Conservation (phyloP, 2,797 vertebrate species). For the Zenarchopterus dispar region DNA sequence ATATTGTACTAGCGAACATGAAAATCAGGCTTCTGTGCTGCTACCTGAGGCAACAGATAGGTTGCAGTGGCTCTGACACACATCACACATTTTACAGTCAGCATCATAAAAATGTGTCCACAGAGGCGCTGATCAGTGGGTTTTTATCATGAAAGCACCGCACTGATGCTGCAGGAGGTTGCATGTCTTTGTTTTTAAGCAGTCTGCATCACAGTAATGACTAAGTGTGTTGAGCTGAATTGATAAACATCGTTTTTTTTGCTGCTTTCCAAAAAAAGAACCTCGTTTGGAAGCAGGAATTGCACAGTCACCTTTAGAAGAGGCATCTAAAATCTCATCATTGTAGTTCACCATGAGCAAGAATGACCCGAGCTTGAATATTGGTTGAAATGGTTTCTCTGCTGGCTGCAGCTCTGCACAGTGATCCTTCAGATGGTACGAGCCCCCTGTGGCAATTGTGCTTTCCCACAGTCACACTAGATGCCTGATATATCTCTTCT, state of each 20-base stretch:
- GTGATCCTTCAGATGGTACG: slow-evolving; percentile 12
- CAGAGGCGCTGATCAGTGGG: neutral
- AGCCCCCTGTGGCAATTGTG: slow-evolving; percentile 6
- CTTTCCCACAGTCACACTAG: slow-evolving; percentile 2
- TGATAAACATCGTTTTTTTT: neutral
- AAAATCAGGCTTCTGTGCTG: neutral
- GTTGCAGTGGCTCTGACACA: neutral
- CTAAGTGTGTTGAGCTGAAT: neutral
- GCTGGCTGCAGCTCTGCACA: slow-evolving; percentile 18
- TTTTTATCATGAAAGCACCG: neutral
- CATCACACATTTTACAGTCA: slow-evolving; percentile 11
- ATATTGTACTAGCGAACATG: neutral
- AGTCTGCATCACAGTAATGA: slow-evolving; percentile 12
- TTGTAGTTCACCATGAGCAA: slow-evolving; percentile 2
- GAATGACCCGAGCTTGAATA: slow-evolving; percentile 8
- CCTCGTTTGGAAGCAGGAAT: neutral
- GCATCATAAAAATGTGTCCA: slow-evolving; percentile 7
- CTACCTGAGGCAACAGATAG: neutral
- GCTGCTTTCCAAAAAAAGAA: neutral
- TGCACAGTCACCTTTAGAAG: neutral
- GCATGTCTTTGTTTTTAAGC: neutral
- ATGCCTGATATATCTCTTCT: neutral
- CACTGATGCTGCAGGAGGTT: neutral
- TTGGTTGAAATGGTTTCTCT: slow-evolving; percentile 1
- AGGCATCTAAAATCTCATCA: neutral